These are phyloP conservation scores for Allolobophora icterica DNA, from an alignment of 2,888 invertebrate genomes.

Conservation along the genomic window DNA sequence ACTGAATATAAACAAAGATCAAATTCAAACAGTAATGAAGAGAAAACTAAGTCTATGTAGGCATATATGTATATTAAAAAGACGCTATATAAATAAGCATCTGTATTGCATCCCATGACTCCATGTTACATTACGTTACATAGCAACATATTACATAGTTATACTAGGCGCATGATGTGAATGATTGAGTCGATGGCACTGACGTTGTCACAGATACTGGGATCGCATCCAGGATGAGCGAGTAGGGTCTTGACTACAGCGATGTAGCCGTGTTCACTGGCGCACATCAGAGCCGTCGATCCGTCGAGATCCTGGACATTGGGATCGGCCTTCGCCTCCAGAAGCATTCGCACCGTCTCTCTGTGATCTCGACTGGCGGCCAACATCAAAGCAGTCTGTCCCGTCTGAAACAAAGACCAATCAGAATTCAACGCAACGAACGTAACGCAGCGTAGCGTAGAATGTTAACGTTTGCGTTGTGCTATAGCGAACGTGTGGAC, in stretches of 20 bases:
- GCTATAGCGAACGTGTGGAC: too few species aligned
- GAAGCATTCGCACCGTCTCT: constrained; percentile 80
- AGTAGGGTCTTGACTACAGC: constrained; percentile 83
- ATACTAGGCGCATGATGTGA: too few species aligned
- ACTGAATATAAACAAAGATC: too few species aligned
- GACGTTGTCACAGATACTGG: constrained; percentile 81
- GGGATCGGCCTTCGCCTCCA: constrained; percentile 83
- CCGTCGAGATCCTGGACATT: constrained; percentile 81
- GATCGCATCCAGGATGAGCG: constrained; percentile 81
- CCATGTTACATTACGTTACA: not conserved
- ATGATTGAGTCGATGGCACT: constrained; percentile 56
- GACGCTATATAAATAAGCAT: not conserved
- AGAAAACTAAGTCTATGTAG: too few species aligned
- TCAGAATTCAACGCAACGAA: not conserved
- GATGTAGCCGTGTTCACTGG: constrained; percentile 88
- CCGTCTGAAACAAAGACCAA: constrained; percentile 72
- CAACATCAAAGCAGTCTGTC: constrained; percentile 90
- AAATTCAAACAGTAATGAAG: too few species aligned
- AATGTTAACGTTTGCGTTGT: too few species aligned
- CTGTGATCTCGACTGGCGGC: constrained; percentile 86
- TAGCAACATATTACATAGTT: not conserved
- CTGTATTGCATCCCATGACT: not conserved
- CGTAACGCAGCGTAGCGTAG: not conserved
- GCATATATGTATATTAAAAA: too few species aligned
- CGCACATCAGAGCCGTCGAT: constrained; percentile 90